Base-by-base conservation (phyloP, 2,113 vertebrate species). In the Saccopteryx leptura region DNA sequence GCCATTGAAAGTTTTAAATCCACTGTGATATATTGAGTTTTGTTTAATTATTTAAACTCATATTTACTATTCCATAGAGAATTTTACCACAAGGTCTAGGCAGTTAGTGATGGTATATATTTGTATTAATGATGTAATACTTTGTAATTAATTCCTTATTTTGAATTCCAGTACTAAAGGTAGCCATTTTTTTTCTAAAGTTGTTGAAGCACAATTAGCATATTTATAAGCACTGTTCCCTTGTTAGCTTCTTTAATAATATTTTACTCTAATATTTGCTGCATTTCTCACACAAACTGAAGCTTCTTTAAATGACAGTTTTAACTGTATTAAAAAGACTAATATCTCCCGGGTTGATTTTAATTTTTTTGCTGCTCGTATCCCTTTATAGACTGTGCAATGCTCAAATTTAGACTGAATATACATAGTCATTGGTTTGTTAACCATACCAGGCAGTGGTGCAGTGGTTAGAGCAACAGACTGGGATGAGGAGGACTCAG, bases 141-240 rank as follows among this genome's bases (percentile, higher is more conserved):
- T 66, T 97, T 96, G 31, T 81, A 85, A 88, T 81, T 94, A 96
- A 87, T 71, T 93, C 18, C n/a, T 75, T 68, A 88, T 95, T 93
- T 84, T 92, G 66, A 76, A 85, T 75, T 94, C 50, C 7, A 21
- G 48, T 61, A 81, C 24, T 31, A 91, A 82, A 58, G 15, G 48
- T 72, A 88, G 10, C 76, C 6, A 39, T 39, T 76, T 80, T 84
- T 66, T 63, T 46, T 18, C 52, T 48, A 75, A 93, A 88, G 66
- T 63, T 5, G 10, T 5, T 79, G 26, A 31, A 88, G 63, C 65
- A 89, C 1, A 93, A 91, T 93, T 96, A 96, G 82, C 82, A 75
- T 93, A 78, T 83, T 94, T 96, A 95, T 91, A 85, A 88, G 63
- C 56, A 88, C 10, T 60, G 66, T 88, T 91, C 18, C 9, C 10